Evolutionary conservation across 2,113 vertebrate genomes (phyloP), one percentile per base, ranked within the genome.

Genomic region (Philantomba maxwellii): DNA sequence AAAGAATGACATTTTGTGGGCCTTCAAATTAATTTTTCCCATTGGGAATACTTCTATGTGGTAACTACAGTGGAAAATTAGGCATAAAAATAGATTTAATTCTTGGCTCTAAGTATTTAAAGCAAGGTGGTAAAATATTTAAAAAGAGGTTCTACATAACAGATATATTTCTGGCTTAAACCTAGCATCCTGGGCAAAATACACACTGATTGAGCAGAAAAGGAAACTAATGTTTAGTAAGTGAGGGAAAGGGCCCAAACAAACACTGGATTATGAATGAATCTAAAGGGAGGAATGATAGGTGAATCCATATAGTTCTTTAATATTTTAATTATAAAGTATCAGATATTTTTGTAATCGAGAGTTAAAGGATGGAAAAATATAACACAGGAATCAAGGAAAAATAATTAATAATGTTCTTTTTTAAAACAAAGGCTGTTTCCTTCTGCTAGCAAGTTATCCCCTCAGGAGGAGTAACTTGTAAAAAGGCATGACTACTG

Each of bases 91-190:
- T 8, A 36, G 45, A 66, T 80, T 62, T 86, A 87, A 87, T 43
- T 94, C 23, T 91, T 95, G 36, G 25, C 2, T 39, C 6, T 58
- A 91, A 70, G 23, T 91, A 85, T 55, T 97, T 94, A 75, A 91
- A 96, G 39, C 78, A 93, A 58, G 9, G 5, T 55, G 6, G 14
- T 33, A 87, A 95, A 92, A 64, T 2, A 36, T n/a, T 39, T 51
- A n/a, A 51, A 88, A 78, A 77, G 30, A 51, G 15, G 80, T 55
- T 82, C 19, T 62, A 94, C 0, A 26, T 73, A 93, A 91, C 70
- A 89, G 8, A 78, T 77, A 51, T 58, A 70, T 86, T 88, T 96
- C 60, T 93, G n/a, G 64, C 4, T 94, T 96, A 93, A 60, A 87
- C 17, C 36, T 91, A 92, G n/a, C 14, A 95, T 87, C 33, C 77